These are phyloP conservation scores for Podarcis cretensis DNA, from an alignment of 2,113 vertebrate species.

Conservation along the genomic window DNA sequence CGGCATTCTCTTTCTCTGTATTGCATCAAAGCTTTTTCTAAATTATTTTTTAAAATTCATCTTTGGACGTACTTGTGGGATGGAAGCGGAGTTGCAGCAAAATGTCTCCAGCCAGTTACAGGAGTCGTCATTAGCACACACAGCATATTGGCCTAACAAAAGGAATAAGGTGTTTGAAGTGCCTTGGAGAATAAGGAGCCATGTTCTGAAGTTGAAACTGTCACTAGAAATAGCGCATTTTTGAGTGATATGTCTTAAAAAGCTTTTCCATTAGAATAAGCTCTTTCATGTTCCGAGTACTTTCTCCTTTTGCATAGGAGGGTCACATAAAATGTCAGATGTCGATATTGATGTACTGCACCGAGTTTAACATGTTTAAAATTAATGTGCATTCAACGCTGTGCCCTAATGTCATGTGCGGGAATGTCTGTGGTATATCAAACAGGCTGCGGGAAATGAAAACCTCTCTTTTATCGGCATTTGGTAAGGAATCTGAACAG, in stretches of 20 bases:
- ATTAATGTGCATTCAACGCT: conserved; percentile 24
- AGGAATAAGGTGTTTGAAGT: conserved; percentile 51
- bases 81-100: conserved; percentile 11
- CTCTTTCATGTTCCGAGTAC: conserved; percentile 28
- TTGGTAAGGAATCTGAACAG: conserved; percentile 29
- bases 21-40: background rate
- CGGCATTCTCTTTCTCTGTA: background rate
- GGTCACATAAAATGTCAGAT: background rate
- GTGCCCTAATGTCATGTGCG: conserved; percentile 25
- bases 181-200: conserved; percentile 40
- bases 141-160: conserved; percentile 35
- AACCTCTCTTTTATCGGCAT: conserved; percentile 39
- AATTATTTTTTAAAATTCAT: background rate
- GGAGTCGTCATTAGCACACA: conserved; percentile 42
- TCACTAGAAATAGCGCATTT: conserved; percentile 42
- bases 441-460: conserved; percentile 37
- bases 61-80: background rate
- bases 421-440: conserved; percentile 23
- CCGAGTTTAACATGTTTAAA: conserved; percentile 17
- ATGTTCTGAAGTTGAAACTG: conserved; percentile 14
- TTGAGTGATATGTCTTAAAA: conserved; percentile 25
- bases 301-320: conserved; percentile 4
- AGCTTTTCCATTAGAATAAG: conserved; percentile 1
- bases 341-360: background rate
- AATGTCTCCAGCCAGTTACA: conserved; percentile 24